Evolutionary conservation across 2,113 vertebrate genomes (phyloP).

Genomic region (Pao palembangensis): DNA sequence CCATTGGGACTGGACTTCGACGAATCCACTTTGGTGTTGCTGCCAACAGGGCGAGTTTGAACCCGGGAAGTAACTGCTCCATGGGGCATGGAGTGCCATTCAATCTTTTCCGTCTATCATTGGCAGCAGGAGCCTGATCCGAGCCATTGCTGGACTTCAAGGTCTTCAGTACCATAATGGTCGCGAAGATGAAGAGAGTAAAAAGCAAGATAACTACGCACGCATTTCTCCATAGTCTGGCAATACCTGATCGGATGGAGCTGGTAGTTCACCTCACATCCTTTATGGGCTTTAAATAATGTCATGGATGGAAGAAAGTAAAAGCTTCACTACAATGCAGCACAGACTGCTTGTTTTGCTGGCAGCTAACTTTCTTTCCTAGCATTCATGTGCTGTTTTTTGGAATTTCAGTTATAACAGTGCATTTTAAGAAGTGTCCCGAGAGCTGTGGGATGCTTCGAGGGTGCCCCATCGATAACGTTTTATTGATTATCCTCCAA

Average conservation of each 20-base stretch:
- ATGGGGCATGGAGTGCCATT: conserved; percentile 63
- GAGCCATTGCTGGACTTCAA: conserved; percentile 81
- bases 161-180: conserved; percentile 85
- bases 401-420: no score
- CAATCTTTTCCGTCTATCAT: conserved; percentile 60
- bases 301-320: neutral
- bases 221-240: conserved; percentile 80
- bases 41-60: conserved; percentile 47
- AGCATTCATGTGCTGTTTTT: no score
- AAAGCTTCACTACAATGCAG: conserved; percentile 42
- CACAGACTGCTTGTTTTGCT: conserved; percentile 4
- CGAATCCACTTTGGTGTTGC: conserved; percentile 64
- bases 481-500: conserved; percentile 1
- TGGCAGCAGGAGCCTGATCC: conserved; percentile 69
- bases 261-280: conserved; percentile 17
- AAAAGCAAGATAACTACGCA: conserved; percentile 84
- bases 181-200: conserved; percentile 83
- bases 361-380: no score
- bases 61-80: conserved; percentile 52
- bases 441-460: neutral
- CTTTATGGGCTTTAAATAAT: neutral
- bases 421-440: neutral
- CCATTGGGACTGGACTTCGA: conserved; percentile 69
- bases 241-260: conserved; percentile 65
- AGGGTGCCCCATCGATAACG: neutral